Base-by-base conservation (phyloP, 53 echinoderm and acorn worm species). In the Paracentrotus lividus region DNA sequence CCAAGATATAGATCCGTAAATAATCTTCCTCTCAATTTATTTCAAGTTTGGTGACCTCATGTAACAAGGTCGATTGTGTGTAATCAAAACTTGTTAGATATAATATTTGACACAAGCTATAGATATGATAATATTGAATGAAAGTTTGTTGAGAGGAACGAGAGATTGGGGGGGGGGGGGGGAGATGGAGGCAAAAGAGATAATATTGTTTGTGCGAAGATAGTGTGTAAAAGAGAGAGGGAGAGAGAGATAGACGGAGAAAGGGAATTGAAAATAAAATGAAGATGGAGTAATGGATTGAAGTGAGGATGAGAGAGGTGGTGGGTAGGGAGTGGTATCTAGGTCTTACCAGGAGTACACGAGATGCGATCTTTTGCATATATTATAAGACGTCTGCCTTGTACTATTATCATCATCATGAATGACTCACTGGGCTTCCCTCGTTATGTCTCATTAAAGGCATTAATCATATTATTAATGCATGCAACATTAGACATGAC, bases 381-480 rank as follows among this genome's bases (percentile, higher is more conserved):
- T 26, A 81, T 81, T 13, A 81, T n/a, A 81, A 21, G 81, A 81
- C 2, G 21, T 8, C 44, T 45, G 26, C n/a, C n/a, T 45, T 81
- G 81, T 81, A 81, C 47, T 45, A 0, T 47, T 44, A 45, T 45
- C 44, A 81, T 45, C 44, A 81, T 81, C 5, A 81, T 13, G 81
- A 47, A 16, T 81, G 81, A 81, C 81, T 81, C 81, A 81, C 49
- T 47, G 81, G 44, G 24, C n/a, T 26, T 45, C 26, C 4, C 26
- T 47, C 24, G n/a, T 51, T 81, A 47, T 81, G 81, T 81, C 81
- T 81, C 81, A 81, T 81, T 81, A 45, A 81, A 47, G 24, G 47
- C 81, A 81, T 81, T 81, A 81, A 81, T 81, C 81, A 81, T 81
- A 45, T 81, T 20, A 81, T 81, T 81, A 81, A 81, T 81, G 81